Base-by-base conservation (phyloP, 2,888 invertebrate genomes). In the Strigamia transsilvanica region DNA sequence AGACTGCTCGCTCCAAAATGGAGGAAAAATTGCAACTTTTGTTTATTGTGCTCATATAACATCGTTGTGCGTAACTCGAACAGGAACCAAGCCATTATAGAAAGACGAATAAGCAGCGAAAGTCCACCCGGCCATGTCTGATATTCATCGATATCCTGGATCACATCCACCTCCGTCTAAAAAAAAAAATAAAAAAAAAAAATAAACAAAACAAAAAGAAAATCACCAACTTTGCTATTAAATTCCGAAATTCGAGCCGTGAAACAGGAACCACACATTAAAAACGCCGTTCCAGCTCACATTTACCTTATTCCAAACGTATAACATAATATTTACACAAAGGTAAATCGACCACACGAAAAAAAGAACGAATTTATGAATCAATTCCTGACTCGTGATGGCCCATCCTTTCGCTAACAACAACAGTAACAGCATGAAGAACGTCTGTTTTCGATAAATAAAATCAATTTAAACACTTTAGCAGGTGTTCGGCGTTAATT, bases 51-150 rank as follows among this genome's bases (percentile, higher is more conserved):
- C 87, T 94, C 94, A 85, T 93, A 92, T 84, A 92, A 90, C 92
- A 94, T 94, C 5, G 95, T 94, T 83, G 91, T 92, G 61, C 94
- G 91, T 79, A 93, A 89, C 85, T 90, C 90, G 82, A 93, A 91
- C 41, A 97, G 90, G 88, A 97, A 97, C 96, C 96, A 97, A 80
- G 93, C 89, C 93, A 96, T 96, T 85, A 96, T 94, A 80, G 93
- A 89, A 79, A 95, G 92, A 78, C 97, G 91, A 85, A 98, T 92
- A 38, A 94, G 92, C 0, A 99, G 91, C 84, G 98, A 96, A 84
- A 98, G 91, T 94, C 97, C 97, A 6, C 98, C 98, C 0, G 98
- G 98, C 96, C 97, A 97, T 0, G 98, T 97, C 89, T 98, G 97
- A 89, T 97, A 99, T 87, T 98, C 97, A 87, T 98, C 98, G 82